phyloP scores from a whole-genome alignment of 2,888 invertebrate species.

The Cryptus armator region DNA sequence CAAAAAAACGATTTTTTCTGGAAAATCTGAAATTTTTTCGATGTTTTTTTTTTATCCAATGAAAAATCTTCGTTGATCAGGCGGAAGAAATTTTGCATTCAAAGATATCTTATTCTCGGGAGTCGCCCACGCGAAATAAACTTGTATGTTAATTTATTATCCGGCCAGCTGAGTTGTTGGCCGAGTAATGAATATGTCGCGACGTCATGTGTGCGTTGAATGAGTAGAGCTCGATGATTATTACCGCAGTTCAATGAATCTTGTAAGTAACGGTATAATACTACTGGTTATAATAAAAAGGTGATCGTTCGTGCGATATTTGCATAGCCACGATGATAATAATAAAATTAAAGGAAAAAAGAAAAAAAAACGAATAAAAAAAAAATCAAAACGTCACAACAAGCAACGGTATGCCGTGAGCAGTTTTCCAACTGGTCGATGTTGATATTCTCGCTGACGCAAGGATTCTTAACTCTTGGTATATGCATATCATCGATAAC shows the following conservation, averaged over 20 bases:
- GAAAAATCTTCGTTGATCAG: neutral
- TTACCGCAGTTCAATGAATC: slow-evolving; percentile 70
- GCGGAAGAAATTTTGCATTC: slow-evolving; percentile 7
- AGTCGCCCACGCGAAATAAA: slow-evolving; percentile 61
- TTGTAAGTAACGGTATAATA: slow-evolving; percentile 64
- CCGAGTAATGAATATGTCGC: slow-evolving; percentile 55
- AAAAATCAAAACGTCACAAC: slow-evolving; percentile 1
- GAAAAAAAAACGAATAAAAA: too few species aligned
- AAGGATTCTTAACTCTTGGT: slow-evolving; percentile 65
- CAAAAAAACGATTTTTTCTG: too few species aligned
- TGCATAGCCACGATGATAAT: slow-evolving; percentile 55
- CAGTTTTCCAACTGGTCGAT: slow-evolving; percentile 46
- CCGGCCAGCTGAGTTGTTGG: slow-evolving; percentile 46
- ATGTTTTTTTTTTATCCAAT: neutral
- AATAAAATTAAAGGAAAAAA: slow-evolving; percentile 34
- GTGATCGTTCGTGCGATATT: slow-evolving; percentile 59
- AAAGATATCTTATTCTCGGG: neutral
- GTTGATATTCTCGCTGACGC: slow-evolving; percentile 58
- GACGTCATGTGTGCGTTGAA: slow-evolving; percentile 63
- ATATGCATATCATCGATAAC: slow-evolving; percentile 61
- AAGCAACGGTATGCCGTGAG: slow-evolving; percentile 39
- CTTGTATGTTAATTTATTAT: slow-evolving; percentile 56
- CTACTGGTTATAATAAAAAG: slow-evolving; percentile 39
- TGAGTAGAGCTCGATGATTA: slow-evolving; percentile 60
- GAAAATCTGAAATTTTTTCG: neutral